Conservation (phyloP, 1,140 invertebrate species). For the Babylonia areolata region DNA sequence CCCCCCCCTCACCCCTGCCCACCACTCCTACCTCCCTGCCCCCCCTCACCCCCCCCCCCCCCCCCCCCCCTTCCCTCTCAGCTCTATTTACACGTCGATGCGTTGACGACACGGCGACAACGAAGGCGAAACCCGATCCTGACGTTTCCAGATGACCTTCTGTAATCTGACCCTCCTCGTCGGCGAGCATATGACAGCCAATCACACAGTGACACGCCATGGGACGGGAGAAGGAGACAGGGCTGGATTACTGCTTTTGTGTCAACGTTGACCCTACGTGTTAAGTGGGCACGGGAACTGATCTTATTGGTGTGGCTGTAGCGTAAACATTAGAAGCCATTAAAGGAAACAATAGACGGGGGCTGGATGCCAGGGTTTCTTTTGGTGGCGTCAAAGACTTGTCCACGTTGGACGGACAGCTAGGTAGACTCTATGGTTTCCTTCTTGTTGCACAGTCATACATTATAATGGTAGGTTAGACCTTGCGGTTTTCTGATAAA, state of each 20-base stretch:
- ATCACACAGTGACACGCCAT: background rate
- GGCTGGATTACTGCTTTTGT: background rate
- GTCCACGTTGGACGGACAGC: no score
- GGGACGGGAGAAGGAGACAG: background rate
- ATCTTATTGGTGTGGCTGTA: no score
- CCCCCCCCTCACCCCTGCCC: background rate
- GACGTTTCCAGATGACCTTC: background rate
- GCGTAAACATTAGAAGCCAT: no score
- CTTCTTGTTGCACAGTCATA: no score
- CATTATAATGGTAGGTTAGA: no score
- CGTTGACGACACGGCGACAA: background rate
- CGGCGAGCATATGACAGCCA: background rate
- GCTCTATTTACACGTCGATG: background rate
- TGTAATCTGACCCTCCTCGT: background rate
- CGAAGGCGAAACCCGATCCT: background rate
- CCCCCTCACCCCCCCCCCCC: background rate
- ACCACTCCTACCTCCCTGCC: background rate
- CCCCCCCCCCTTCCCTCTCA: background rate
- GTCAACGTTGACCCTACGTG: no score
- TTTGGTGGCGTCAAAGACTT: no score
- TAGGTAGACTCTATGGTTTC: no score
- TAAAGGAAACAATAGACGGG: no score
- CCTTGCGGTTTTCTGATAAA: no score
- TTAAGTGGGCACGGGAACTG: no score
- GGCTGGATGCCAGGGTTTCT: no score